Conservation (phyloP, 2,888 invertebrate genomes). For the Phymatocera aterrima region DNA sequence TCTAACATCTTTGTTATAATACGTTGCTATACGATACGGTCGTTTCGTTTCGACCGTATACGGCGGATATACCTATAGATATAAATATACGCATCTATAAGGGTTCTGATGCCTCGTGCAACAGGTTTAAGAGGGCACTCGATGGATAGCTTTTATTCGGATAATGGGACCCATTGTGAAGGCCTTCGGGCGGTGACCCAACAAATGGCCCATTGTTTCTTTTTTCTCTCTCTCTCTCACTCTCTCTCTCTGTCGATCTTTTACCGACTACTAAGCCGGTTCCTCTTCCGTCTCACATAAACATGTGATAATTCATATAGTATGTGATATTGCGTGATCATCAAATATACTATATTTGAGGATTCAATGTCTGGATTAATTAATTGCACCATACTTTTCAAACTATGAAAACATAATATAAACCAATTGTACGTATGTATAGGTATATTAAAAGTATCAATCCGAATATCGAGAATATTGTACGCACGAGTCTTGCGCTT, state of each 20-base stretch:
- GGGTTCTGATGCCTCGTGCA: constrained; percentile 47
- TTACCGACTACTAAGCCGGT: not conserved
- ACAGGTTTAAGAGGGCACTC: constrained; percentile 58
- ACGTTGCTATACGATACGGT: constrained; percentile 17
- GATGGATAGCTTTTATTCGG: constrained; percentile 61
- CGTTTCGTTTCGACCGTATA: constrained; percentile 27
- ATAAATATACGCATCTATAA: too few relatives aligned
- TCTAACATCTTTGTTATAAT: constrained; percentile 58
- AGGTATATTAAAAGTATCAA: not conserved
- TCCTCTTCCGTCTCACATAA: not conserved
- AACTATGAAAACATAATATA: too few relatives aligned
- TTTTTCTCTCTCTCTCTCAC: constrained; percentile 51
- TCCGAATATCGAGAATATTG: not conserved
- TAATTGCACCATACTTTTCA: too few relatives aligned
- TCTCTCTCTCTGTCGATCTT: constrained; percentile 41
- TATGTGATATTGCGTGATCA: not conserved
- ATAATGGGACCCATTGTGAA: constrained; percentile 69
- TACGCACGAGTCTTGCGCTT: not conserved
- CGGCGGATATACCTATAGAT: not conserved
- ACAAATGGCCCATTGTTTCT: constrained; percentile 71
- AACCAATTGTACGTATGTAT: too few relatives aligned
- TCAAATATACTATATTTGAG: not conserved
- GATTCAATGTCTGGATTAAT: not conserved
- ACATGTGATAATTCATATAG: constrained; percentile 12
- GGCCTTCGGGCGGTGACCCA: constrained; percentile 57